Evolutionary conservation across 2,113 vertebrate species (phyloP).

Genomic region (Barbus barbus): DNA sequence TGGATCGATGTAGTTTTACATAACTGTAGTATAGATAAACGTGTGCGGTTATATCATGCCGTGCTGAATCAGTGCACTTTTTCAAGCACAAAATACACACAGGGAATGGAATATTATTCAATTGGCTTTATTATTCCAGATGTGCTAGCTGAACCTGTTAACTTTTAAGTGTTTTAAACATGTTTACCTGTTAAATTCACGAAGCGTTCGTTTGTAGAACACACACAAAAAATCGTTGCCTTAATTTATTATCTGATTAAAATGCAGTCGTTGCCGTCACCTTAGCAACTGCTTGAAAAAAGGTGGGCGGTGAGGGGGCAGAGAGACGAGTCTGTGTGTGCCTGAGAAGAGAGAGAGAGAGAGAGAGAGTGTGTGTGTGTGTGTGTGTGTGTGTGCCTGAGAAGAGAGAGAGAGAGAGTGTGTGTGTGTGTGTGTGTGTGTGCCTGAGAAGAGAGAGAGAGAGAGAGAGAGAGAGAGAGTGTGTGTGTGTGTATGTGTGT

Average conservation of each 20-base stretch:
- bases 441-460: background rate
- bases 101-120: no score
- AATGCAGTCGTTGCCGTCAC: conserved; percentile 79
- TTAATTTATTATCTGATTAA: conserved; percentile 79
- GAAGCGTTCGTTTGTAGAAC: conserved; percentile 64
- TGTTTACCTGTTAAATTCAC: conserved; percentile 51
- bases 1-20: conserved; percentile 22
- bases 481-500: no score
- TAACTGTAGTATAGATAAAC: conserved; percentile 14
- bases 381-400: conserved; percentile 20
- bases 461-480: background rate
- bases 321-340: conserved; percentile 61
- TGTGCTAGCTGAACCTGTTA: background rate
- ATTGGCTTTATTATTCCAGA: background rate
- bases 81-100: background rate
- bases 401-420: background rate
- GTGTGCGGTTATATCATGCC: no score
- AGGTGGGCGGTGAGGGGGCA: conserved; percentile 78
- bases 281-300: conserved; percentile 78
- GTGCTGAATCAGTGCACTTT: background rate
- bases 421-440: no score
- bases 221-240: conserved; percentile 64
- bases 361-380: no score
- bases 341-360: conserved; percentile 44
- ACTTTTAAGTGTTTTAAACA: background rate